These are phyloP conservation scores for Oplegnathus fasciatus DNA, from an alignment of 2,113 vertebrate species.

Conservation along the genomic window DNA sequence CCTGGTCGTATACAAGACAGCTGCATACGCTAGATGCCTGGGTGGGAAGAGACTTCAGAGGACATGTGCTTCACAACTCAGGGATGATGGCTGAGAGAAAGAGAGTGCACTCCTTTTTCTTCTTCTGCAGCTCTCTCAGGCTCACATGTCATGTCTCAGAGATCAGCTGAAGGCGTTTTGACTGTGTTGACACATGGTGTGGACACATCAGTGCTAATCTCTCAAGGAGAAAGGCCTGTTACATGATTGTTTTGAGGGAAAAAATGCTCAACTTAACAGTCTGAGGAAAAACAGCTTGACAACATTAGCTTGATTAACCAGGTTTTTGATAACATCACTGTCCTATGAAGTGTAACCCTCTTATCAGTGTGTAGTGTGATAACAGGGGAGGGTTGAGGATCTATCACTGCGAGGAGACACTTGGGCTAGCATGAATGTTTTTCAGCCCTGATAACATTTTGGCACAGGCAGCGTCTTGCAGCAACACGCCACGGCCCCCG, in stretches of 20 bases:
- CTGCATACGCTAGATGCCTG: constrained; percentile 51
- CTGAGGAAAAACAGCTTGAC: not conserved
- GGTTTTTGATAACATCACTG: not conserved
- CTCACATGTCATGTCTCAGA: constrained; percentile 27
- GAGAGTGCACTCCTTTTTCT: constrained; percentile 25
- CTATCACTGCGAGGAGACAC: constrained; percentile 5
- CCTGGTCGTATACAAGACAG: constrained; percentile 30
- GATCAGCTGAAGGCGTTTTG: constrained; percentile 48
- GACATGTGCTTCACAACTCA: constrained; percentile 37
- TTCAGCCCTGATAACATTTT: constrained; percentile 37
- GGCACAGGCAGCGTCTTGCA: constrained; percentile 32
- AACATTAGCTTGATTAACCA: constrained; percentile 16
- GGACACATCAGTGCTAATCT: constrained; percentile 27
- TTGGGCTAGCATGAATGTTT: not conserved
- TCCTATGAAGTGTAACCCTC: constrained; percentile 19
- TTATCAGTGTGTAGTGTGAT: constrained; percentile 22
- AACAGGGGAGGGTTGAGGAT: constrained; percentile 8
- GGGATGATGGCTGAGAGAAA: constrained; percentile 18
- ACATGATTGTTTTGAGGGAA: not conserved
- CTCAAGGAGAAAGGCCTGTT: constrained; percentile 35
- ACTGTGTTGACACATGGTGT: constrained; percentile 41
- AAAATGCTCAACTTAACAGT: not conserved
- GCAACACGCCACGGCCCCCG: not conserved
- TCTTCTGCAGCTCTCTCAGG: constrained; percentile 21
- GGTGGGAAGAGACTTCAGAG: constrained; percentile 36